phyloP scores from a whole-genome alignment of 2,113 vertebrate genomes.

The Gambusia affinis region DNA sequence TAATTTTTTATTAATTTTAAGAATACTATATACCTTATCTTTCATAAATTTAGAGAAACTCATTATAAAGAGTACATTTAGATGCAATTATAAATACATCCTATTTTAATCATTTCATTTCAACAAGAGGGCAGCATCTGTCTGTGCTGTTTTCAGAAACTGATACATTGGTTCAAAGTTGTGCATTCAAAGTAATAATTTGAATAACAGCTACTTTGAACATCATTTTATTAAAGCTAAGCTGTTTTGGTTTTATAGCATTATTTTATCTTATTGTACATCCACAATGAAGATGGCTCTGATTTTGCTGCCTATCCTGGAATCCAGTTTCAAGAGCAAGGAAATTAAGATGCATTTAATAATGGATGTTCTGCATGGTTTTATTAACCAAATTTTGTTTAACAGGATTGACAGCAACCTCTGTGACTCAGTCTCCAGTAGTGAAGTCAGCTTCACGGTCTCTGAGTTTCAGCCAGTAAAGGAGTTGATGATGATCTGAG shows the following conservation, averaged over 20 bases:
- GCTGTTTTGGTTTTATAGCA: not conserved
- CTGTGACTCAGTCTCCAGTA: slow-evolving; percentile 11
- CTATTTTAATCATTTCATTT: not conserved
- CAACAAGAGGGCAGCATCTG: slow-evolving; percentile 20
- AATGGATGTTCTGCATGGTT: too few relatives aligned
- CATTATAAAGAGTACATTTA: too few relatives aligned
- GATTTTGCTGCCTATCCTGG: not conserved
- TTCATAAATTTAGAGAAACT: too few relatives aligned
- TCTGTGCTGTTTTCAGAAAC: not conserved
- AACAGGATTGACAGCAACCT: too few relatives aligned
- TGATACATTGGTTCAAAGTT: too few relatives aligned
- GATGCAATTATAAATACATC: too few relatives aligned
- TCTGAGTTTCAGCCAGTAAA: not conserved
- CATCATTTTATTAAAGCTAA: not conserved
- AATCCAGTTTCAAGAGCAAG: not conserved
- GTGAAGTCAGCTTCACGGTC: not conserved
- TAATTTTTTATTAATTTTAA: too few relatives aligned
- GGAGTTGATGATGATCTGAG: not conserved
- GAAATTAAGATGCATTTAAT: not conserved
- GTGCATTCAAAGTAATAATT: too few relatives aligned
- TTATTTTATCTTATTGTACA: not conserved
- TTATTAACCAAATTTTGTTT: too few relatives aligned
- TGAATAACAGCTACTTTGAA: slow-evolving; percentile 2
- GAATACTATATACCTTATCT: too few relatives aligned
- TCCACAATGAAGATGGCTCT: slow-evolving; percentile 4